Conservation (phyloP, 2,113 vertebrate species). For the Scatophagus argus region DNA sequence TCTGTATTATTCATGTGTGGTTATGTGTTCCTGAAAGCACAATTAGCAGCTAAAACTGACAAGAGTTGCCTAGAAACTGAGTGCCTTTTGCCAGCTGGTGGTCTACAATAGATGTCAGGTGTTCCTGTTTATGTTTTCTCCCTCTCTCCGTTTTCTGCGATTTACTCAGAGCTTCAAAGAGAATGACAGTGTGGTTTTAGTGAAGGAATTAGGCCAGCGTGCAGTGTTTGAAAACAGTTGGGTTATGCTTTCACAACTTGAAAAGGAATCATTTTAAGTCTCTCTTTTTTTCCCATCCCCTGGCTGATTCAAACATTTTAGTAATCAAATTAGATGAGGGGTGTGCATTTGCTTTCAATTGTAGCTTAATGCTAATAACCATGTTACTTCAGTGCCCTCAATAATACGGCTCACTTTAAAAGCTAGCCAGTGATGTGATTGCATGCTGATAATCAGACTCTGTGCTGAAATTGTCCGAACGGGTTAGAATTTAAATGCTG, state of each 20-base stretch:
- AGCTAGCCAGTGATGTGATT: constrained; percentile 3
- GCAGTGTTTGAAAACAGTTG: constrained; percentile 43
- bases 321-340: constrained; percentile 37
- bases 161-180: constrained; percentile 57
- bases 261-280: constrained; percentile 35
- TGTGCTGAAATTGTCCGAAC: not conserved
- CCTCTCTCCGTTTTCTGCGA: constrained; percentile 49
- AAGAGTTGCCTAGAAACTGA: constrained; percentile 75
- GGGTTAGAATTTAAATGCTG: constrained; percentile 17
- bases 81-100: constrained; percentile 62
- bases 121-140: constrained; percentile 57
- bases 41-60: constrained; percentile 68
- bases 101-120: constrained; percentile 64
- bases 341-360: constrained; percentile 42
- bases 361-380: constrained; percentile 30
- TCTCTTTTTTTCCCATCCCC: not conserved
- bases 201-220: constrained; percentile 48
- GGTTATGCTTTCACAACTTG: constrained; percentile 30
- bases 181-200: constrained; percentile 42
- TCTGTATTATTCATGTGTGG: constrained; percentile 65
- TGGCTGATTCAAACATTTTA: constrained; percentile 17
- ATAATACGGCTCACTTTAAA: constrained; percentile 26
- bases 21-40: constrained; percentile 68
- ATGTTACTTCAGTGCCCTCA: constrained; percentile 5
- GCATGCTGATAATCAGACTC: constrained; percentile 26